Evolutionary conservation across 2,888 invertebrate genomes (phyloP).

Genomic region (Arrhopalites spinosus): DNA sequence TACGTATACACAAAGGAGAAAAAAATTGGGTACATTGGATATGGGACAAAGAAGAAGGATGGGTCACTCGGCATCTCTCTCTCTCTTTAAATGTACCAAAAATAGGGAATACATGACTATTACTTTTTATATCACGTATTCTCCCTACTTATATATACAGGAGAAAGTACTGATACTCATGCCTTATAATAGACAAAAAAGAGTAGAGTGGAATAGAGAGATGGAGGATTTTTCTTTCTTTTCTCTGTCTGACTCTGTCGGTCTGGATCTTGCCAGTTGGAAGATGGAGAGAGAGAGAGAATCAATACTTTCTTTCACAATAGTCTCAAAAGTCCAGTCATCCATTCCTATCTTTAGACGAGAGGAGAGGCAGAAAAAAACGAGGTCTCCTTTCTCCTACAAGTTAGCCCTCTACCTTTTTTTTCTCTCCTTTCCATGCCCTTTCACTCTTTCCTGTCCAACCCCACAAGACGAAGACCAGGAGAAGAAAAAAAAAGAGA

Average conservation of each 20-base stretch:
- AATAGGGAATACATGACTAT: neutral
- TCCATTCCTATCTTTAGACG: slow-evolving; percentile 1
- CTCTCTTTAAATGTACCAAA: neutral
- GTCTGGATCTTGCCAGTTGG: neutral
- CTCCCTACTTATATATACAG: too few species aligned
- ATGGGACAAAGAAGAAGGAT: slow-evolving; percentile 4
- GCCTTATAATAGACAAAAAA: too few species aligned
- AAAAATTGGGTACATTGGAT: neutral
- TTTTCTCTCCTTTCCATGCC: slow-evolving; percentile 1
- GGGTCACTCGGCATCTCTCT: neutral
- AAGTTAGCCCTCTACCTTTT: slow-evolving; percentile 4
- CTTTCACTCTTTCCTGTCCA: neutral
- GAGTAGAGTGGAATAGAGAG: neutral
- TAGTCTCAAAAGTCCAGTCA: slow-evolving; percentile 26
- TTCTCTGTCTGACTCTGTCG: neutral
- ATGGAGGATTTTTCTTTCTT: neutral
- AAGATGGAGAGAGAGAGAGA: neutral
- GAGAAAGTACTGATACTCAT: too few species aligned
- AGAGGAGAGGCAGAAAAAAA: neutral
- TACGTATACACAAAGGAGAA: neutral
- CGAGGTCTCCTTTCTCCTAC: neutral
- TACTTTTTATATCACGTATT: neutral
- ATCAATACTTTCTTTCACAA: slow-evolving; percentile 18
- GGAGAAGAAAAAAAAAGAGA: too few species aligned
- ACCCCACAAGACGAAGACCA: neutral